Percentiles rank a stretch among this genome's conserved stretches.
These are phyloP conservation scores for Actinia equina DNA, from an alignment of 64 coral and sea anemone species.

Conservation along the genomic window DNA sequence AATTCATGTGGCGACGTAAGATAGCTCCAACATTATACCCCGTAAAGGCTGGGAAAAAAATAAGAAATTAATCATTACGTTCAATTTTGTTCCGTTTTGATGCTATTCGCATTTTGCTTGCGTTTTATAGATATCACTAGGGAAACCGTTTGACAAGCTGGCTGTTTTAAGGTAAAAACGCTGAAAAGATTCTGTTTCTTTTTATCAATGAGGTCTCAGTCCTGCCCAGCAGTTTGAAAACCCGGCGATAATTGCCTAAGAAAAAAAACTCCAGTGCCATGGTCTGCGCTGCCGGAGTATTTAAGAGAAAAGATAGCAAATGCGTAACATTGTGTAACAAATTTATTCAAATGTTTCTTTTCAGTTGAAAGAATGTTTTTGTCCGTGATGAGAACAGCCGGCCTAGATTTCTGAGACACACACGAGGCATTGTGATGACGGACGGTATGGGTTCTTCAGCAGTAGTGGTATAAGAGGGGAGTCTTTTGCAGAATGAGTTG, in stretches of 20 bases:
- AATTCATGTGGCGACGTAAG: slow-evolving; percentile 9
- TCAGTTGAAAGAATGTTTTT: slow-evolving; percentile 10
- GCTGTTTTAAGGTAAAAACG: background rate
- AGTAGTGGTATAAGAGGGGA: background rate
- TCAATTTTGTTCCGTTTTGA: slow-evolving; percentile 1
- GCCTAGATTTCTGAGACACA: background rate
- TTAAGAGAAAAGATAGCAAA: background rate
- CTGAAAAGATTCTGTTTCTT: background rate
- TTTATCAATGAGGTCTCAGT: background rate
- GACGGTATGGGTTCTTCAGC: background rate
- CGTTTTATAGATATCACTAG: background rate
- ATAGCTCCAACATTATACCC: background rate
- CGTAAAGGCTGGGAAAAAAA: background rate
- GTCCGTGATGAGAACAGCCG: background rate
- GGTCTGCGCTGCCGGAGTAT: background rate
- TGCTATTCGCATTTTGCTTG: background rate
- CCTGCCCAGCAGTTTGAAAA: background rate
- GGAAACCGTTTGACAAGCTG: background rate
- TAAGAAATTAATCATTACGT: background rate
- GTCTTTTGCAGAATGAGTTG: background rate
- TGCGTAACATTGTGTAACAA: background rate
- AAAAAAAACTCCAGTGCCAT: background rate
- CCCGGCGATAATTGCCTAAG: background rate
- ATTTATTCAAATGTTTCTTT: background rate
- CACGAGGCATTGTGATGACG: background rate